These are phyloP conservation scores for Grammomys dolichurus DNA, from an alignment of 2,113 vertebrate genomes.

Conservation along the genomic window DNA sequence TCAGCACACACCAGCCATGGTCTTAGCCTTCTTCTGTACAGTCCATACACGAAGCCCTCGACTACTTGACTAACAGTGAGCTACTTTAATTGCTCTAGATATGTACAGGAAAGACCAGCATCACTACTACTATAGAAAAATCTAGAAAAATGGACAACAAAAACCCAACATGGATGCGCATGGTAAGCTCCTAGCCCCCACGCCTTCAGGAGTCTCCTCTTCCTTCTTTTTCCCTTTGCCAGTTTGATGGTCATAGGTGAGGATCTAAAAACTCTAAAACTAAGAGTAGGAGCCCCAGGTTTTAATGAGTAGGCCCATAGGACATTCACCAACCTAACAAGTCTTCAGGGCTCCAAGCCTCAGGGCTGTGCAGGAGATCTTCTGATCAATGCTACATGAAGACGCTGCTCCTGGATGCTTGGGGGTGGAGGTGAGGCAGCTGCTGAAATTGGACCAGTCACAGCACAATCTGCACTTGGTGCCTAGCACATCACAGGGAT, in stretches of 20 bases:
- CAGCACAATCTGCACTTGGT: accelerated
- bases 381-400: background rate
- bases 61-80: background rate
- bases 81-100: background rate
- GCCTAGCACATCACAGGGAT: accelerated
- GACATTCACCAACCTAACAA: no score
- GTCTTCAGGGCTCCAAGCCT: background rate
- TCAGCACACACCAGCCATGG: background rate
- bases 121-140: background rate
- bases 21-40: accelerated
- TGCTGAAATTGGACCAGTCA: accelerated
- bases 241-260: background rate
- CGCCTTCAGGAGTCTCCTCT: accelerated
- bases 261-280: background rate
- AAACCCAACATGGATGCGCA: background rate
- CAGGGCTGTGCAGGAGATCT: background rate
- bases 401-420: no score
- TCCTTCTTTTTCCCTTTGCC: background rate
- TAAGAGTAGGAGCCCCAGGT: background rate
- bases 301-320: background rate
- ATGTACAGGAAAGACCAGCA: accelerated
- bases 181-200: no score
- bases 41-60: accelerated
- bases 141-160: background rate
- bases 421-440: accelerated